These are phyloP conservation scores for Amphiura filiformis DNA, from an alignment of 35 echinoderm and acorn worm genomes.

Conservation along the genomic window DNA sequence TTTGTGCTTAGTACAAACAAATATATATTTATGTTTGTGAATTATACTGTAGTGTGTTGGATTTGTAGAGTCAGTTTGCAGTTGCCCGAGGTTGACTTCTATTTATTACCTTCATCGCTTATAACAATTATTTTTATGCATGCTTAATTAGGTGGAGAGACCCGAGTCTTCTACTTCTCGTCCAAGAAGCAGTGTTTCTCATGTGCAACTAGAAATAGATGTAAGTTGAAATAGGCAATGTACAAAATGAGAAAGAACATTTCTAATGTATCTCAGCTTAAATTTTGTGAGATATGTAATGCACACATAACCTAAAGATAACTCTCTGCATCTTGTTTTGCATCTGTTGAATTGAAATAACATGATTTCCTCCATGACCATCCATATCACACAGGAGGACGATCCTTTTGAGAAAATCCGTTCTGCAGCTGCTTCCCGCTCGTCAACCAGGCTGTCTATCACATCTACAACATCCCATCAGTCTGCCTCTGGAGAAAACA, in stretches of 20 bases:
- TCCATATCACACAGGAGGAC: background rate
- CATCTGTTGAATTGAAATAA: background rate
- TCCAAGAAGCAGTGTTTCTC: constrained; percentile 29
- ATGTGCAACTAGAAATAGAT: constrained; percentile 1
- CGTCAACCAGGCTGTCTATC: background rate
- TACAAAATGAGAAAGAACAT: no score
- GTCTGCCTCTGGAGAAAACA: background rate
- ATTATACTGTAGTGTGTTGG: no score
- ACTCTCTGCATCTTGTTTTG: background rate
- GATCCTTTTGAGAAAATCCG: background rate
- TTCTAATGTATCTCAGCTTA: no score
- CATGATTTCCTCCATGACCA: background rate
- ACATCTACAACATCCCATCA: background rate
- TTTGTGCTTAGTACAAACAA: no score
- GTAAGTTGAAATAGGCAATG: no score
- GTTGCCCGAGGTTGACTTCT: no score
- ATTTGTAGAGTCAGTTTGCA: no score
- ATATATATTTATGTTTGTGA: no score
- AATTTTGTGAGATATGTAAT: background rate
- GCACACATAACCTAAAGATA: background rate
- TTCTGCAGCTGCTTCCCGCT: background rate
- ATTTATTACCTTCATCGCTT: background rate
- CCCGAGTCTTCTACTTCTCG: background rate
- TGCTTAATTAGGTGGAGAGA: background rate
- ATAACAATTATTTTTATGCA: background rate